Conservation (phyloP, 2,888 invertebrate species). For the Entomobrya proxima region DNA sequence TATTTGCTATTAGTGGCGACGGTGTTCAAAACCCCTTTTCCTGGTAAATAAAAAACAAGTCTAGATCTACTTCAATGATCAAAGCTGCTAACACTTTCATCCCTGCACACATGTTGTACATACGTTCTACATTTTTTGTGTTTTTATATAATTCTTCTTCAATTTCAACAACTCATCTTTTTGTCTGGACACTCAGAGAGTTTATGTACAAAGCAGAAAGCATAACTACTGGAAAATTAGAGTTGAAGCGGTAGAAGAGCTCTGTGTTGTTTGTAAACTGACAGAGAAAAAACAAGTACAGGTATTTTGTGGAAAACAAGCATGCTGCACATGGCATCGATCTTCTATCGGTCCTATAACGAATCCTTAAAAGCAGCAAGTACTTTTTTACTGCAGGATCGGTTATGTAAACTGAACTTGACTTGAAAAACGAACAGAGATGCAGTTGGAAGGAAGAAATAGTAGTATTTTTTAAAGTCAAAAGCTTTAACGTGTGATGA, state of each 20-base stretch:
- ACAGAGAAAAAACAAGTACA: neutral
- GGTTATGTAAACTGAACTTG: slow-evolving; percentile 35
- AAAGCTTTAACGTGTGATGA: slow-evolving; percentile 1
- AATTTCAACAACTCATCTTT: slow-evolving; percentile 31
- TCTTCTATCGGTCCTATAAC: neutral
- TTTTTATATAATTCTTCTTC: slow-evolving; percentile 8
- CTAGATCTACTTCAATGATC: too few relatives aligned
- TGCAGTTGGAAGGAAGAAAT: neutral
- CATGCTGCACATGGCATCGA: neutral
- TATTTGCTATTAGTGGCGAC: too few relatives aligned
- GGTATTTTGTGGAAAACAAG: neutral
- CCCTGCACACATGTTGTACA: neutral
- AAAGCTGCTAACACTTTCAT: too few relatives aligned
- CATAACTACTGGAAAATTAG: neutral
- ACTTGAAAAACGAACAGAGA: neutral
- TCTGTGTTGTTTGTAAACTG: neutral
- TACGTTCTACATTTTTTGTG: neutral
- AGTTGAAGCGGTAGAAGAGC: neutral
- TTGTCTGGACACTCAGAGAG: neutral
- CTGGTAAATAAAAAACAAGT: too few relatives aligned
- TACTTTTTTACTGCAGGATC: neutral
- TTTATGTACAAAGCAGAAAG: neutral
- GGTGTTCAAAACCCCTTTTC: too few relatives aligned
- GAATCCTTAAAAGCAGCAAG: neutral
- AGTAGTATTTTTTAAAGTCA: neutral